These are phyloP conservation scores for Pammene aurita DNA, from an alignment of 2,888 invertebrate genomes.

Conservation along the genomic window DNA sequence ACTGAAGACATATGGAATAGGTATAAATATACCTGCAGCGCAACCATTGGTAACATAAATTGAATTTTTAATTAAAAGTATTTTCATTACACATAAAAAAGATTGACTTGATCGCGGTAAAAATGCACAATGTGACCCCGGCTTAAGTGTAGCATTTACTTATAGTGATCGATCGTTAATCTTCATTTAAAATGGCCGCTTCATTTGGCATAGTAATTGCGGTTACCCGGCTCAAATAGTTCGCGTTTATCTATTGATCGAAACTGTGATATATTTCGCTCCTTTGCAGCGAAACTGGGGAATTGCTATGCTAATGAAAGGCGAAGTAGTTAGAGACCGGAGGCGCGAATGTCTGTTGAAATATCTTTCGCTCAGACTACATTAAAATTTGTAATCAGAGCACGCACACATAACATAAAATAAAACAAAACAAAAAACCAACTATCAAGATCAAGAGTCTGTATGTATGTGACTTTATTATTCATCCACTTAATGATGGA, in stretches of 20 bases:
- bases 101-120: no score
- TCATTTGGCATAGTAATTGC: constrained; percentile 53
- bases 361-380: constrained; percentile 6
- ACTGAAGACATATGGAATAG: no score
- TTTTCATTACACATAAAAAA: no score
- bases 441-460: no score
- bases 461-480: no score
- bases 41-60: no score
- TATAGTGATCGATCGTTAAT: constrained; percentile 47
- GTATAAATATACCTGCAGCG: no score
- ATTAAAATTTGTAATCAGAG: neutral
- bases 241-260: constrained; percentile 38
- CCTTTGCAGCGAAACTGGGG: constrained; percentile 6
- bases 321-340: constrained; percentile 13
- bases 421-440: neutral
- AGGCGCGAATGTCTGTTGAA: constrained; percentile 2
- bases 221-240: constrained; percentile 41
- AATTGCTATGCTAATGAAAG: constrained; percentile 31
- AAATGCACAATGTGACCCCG: neutral
- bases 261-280: constrained; percentile 38
- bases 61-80: neutral
- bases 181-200: constrained; percentile 53
- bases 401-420: neutral
- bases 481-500: no score
- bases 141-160: constrained; percentile 11